Evolutionary conservation across 1,140 invertebrate species (phyloP), one percentile per base, ranked within the genome.

Genomic region (Drosophila kanapiae): DNA sequence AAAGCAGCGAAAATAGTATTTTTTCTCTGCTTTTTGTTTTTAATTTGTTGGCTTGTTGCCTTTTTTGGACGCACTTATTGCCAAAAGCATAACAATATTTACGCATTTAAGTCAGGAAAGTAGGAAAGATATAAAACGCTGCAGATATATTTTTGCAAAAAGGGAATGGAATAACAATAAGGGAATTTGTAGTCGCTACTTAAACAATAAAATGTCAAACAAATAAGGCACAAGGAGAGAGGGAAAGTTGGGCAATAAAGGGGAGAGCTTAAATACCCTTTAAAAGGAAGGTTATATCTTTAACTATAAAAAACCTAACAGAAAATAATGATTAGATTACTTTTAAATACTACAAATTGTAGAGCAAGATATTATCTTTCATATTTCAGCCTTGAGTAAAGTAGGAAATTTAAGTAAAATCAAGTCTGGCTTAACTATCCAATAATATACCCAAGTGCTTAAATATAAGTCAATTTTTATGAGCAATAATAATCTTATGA

Each of bases 81-180:
- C 45, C 58, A 83, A 82, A 67, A 77, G 79, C 75, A 38, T 58
- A 82, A 63, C 64, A 86, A 86, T 80, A 71, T 87, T 82, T 87
- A 63, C 64, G 40, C 69, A 69, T 78, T 78, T 35, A 82, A 87
- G 67, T 82, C 80, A 48, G 63, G 63, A 70, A 49, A 51, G 38
- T 33, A 45, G 61, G 47, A 60, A 31, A 58, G 68, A 63, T 56
- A 57, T 57, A 38, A 40, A 38, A 33, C n/a, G 10, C 31, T 31
- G 31, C 43, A 51, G 53, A n/a, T 18, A 38, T 38, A 31, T 38
- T 29, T 31, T 49, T 37, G 10, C 8, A 42, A 83, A 54, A 70
- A 43, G 29, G 42, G 60, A 71, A 57, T 45, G 27, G 57, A 59
- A 68, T 67, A 77, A 80, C 58, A 85, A 83, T 77, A 82, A 70